phyloP scores from a whole-genome alignment of 2,888 invertebrate genomes.

The Andrena haemorrhoa region DNA sequence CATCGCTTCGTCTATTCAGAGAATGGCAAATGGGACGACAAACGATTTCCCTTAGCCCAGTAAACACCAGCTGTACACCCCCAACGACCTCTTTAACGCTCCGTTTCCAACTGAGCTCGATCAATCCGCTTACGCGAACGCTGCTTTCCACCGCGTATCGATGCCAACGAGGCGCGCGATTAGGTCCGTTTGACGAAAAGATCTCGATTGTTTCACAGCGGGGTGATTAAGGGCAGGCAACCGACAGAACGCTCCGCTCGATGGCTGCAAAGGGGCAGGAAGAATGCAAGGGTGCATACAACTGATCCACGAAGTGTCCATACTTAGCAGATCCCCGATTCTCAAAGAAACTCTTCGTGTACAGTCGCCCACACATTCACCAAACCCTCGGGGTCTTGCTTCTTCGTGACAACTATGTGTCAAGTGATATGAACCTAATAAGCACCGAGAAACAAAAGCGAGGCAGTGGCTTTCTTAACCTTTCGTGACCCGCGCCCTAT shows the following conservation, averaged over 20 bases:
- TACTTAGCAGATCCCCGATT: too few species aligned
- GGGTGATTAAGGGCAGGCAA: not conserved
- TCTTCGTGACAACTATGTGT: too few species aligned
- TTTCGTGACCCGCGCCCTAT: too few species aligned
- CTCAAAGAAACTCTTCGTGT: too few species aligned
- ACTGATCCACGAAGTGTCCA: too few species aligned
- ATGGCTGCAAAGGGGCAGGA: not conserved
- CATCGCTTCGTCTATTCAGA: constrained; percentile 26
- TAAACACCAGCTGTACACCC: constrained; percentile 9
- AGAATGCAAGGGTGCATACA: not conserved
- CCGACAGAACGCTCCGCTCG: not conserved
- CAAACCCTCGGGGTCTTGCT: too few species aligned
- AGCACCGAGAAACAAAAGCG: too few species aligned
- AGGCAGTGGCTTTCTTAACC: too few species aligned
- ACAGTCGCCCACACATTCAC: too few species aligned
- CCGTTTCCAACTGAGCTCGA: constrained; percentile 6
- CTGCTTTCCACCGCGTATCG: constrained; percentile 6
- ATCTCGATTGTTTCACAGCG: not conserved
- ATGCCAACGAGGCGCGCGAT: constrained; percentile 7
- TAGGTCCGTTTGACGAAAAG: constrained; percentile 11
- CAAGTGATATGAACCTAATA: too few species aligned
- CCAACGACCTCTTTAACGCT: constrained; percentile 38
- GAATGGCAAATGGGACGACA: constrained; percentile 57
- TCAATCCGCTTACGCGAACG: constrained; percentile 33
- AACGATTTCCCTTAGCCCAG: constrained; percentile 42